phyloP scores from a whole-genome alignment of 1,140 invertebrate species.

The Lepidurus apus region DNA sequence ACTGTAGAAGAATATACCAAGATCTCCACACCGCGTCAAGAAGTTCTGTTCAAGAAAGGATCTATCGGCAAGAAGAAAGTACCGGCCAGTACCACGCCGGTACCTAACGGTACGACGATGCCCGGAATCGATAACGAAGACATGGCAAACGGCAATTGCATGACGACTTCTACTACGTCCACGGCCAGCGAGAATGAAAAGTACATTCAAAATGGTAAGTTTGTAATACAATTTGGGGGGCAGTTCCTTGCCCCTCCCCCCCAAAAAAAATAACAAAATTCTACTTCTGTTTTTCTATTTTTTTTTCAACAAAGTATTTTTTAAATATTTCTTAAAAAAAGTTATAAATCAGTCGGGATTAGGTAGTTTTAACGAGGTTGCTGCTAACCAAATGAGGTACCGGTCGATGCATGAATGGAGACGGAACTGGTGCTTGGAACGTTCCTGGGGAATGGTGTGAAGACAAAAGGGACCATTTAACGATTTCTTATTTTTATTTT shows the following conservation, averaged over 20 bases:
- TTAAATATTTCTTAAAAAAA: neutral
- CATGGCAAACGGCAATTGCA: slow-evolving; percentile 31
- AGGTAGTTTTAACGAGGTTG: neutral
- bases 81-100: slow-evolving; percentile 29
- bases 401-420: neutral
- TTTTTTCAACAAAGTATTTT: neutral
- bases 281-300: neutral
- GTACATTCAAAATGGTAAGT: neutral
- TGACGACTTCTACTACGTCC: neutral
- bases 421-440: neutral
- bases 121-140: slow-evolving; percentile 36
- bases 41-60: slow-evolving; percentile 66
- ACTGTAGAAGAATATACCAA: slow-evolving; percentile 61
- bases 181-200: neutral
- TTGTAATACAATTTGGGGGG: no score
- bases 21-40: slow-evolving; percentile 63
- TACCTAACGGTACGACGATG: slow-evolving; percentile 17
- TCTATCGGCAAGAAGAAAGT: slow-evolving; percentile 57
- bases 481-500: neutral
- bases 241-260: neutral
- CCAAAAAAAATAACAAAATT: neutral
- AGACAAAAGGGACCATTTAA: slow-evolving; percentile 1
- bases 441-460: neutral
- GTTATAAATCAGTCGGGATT: neutral
- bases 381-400: neutral